A percentile compares a stretch with the other conserved stretches of the same genome.
These are phyloP conservation scores for Lophotriccus pileatus DNA, from an alignment of 2,797 vertebrate species.

Conservation along the genomic window DNA sequence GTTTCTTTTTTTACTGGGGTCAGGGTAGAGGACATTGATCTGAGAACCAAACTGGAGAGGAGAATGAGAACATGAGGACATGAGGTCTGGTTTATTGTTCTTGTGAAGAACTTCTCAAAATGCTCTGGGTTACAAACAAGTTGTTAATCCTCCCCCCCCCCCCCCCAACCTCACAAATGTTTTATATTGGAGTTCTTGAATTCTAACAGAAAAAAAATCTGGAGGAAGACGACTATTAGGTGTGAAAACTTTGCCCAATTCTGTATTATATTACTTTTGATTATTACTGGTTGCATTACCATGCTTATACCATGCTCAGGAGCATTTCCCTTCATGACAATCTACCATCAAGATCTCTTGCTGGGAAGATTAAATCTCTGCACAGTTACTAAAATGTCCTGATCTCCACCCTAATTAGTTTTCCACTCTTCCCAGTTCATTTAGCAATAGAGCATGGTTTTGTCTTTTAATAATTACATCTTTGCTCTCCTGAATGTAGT, in stretches of 20 bases:
- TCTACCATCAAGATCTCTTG: not conserved
- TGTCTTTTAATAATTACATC: not conserved
- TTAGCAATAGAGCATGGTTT: not conserved
- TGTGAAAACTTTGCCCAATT: not conserved
- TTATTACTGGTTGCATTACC: not conserved
- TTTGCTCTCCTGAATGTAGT: not conserved
- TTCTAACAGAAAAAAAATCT: not conserved
- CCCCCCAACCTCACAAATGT: not conserved
- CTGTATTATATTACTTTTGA: not conserved
- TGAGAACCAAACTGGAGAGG: not conserved
- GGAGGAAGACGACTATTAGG: not conserved
- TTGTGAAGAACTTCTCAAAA: not conserved
- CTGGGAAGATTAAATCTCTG: not conserved
- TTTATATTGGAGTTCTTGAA: not conserved
- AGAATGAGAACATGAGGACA: not conserved
- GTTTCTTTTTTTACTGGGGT: not conserved
- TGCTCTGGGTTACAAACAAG: not conserved
- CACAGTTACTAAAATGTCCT: not conserved
- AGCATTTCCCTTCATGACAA: not conserved
- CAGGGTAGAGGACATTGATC: not conserved
- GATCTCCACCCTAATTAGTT: not conserved
- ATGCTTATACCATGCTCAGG: not conserved
- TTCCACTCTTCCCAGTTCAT: not conserved
- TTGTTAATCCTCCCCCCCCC: too few relatives aligned
- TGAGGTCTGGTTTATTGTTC: not conserved